phyloP scores from a whole-genome alignment of 2,888 invertebrate species.

The Cheilosia variabilis region DNA sequence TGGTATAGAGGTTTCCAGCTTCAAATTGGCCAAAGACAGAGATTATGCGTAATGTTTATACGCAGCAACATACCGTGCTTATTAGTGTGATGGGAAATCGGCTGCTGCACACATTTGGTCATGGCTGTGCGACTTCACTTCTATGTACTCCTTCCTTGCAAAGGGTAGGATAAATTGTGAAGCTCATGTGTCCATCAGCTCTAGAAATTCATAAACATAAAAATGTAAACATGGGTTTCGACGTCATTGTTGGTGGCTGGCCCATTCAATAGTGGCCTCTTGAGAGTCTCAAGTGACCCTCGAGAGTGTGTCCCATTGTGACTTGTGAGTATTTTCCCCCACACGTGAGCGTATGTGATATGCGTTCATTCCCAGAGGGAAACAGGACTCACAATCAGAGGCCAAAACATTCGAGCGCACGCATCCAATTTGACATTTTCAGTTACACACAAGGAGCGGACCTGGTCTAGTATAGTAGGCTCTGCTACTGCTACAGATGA shows the following conservation, averaged over 20 bases:
- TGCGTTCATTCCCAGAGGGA: constrained; percentile 55
- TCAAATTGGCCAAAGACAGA: constrained; percentile 68
- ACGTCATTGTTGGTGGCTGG: constrained; percentile 52
- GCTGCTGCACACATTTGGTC: constrained; percentile 38
- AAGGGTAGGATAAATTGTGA: background rate
- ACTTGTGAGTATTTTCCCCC: constrained; percentile 53
- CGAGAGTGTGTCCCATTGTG: constrained; percentile 71
- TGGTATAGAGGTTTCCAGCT: constrained; percentile 36
- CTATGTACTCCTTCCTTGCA: background rate
- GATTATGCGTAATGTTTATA: constrained; percentile 70
- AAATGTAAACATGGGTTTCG: constrained; percentile 66
- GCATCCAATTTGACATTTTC: constrained; percentile 37
- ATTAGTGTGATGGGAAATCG: constrained; percentile 67
- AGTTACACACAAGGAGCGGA: background rate
- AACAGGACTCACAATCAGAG: constrained; percentile 36
- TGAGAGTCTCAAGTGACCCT: constrained; percentile 73
- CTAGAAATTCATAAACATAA: constrained; percentile 56
- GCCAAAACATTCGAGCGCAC: constrained; percentile 24
- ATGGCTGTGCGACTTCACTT: background rate
- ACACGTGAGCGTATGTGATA: constrained; percentile 1
- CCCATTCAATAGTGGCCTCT: constrained; percentile 64
- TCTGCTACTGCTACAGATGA: constrained; percentile 9
- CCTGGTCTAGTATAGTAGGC: background rate
- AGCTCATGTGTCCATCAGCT: constrained; percentile 46
- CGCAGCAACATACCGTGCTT: constrained; percentile 69